These are phyloP conservation scores for Leucophora obtusa DNA, from an alignment of 2,888 invertebrate genomes.

Conservation along the genomic window DNA sequence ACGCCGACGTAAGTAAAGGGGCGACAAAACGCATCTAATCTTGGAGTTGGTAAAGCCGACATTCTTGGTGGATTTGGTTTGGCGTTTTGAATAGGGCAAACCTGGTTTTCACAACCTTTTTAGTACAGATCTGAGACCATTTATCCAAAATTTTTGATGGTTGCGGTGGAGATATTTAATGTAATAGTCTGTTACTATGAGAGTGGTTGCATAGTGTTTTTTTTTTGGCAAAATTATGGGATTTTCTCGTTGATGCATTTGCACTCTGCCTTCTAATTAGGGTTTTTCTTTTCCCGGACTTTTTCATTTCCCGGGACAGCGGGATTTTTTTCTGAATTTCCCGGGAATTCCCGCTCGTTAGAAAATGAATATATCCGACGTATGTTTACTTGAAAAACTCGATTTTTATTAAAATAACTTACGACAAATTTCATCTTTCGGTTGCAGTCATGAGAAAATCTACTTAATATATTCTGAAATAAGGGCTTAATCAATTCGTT, in stretches of 20 bases:
- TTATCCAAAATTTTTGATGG: constrained; percentile 17
- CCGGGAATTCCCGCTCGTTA: too few species aligned
- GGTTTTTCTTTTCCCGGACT: too few species aligned
- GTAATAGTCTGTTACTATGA: background rate
- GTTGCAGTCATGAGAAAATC: too few species aligned
- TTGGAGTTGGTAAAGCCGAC: constrained; percentile 13
- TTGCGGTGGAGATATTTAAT: constrained; percentile 15
- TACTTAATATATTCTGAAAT: too few species aligned
- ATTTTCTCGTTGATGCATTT: background rate
- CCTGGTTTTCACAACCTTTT: background rate
- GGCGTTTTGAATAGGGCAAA: background rate
- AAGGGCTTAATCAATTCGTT: too few species aligned
- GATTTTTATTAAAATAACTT: too few species aligned
- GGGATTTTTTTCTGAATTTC: too few species aligned
- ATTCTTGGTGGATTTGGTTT: constrained; percentile 20
- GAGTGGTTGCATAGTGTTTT: background rate
- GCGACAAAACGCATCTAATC: constrained; percentile 20
- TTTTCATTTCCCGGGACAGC: too few species aligned
- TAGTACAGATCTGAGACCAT: background rate
- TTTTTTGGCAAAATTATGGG: constrained; percentile 16
- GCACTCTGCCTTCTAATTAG: constrained; percentile 42
- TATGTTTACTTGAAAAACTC: too few species aligned
- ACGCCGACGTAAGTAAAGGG: constrained; percentile 48
- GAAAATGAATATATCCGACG: too few species aligned
- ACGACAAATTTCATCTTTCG: too few species aligned